A percentile compares a stretch with the other conserved stretches of the same genome.
These are phyloP conservation scores for Caenorhabditis japonica DNA, from an alignment of 2,888 invertebrate genomes.

Conservation along the genomic window DNA sequence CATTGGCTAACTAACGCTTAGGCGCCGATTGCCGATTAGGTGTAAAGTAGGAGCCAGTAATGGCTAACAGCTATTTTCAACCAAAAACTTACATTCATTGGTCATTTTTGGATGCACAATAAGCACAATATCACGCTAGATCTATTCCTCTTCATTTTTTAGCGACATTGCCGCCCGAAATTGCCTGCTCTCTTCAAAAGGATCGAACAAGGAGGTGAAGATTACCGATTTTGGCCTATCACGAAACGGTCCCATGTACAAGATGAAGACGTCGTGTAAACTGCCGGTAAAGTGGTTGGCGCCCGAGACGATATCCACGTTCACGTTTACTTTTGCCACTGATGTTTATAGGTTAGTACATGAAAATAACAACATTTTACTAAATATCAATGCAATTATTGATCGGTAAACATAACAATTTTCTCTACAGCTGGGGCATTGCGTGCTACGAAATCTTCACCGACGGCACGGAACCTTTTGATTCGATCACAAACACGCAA, in stretches of 20 bases:
- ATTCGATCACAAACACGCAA: constrained; percentile 30
- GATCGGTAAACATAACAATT: too few species aligned
- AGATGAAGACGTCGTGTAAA: constrained; percentile 39
- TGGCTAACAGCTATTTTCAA: too few species aligned
- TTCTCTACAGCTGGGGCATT: constrained; percentile 50
- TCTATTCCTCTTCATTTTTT: too few species aligned
- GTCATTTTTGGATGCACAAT: too few species aligned
- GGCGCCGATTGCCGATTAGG: too few species aligned
- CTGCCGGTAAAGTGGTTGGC: constrained; percentile 55
- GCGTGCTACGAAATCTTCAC: constrained; percentile 49
- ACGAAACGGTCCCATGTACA: constrained; percentile 31
- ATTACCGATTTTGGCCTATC: constrained; percentile 59
- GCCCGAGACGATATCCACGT: too few species aligned
- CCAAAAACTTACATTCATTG: too few species aligned
- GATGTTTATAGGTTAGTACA: constrained; percentile 56
- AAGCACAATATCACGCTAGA: too few species aligned
- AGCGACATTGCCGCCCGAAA: constrained; percentile 48
- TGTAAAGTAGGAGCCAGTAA: too few species aligned
- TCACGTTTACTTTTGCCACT: constrained; percentile 32
- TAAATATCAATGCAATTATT: too few species aligned
- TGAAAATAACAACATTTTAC: too few species aligned
- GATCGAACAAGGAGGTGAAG: constrained; percentile 48
- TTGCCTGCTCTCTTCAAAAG: constrained; percentile 31
- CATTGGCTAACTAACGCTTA: too few species aligned
- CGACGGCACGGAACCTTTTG: constrained; percentile 50